These are phyloP conservation scores for Jordanella pulchra DNA, from an alignment of 2,797 vertebrate species.

Conservation along the genomic window DNA sequence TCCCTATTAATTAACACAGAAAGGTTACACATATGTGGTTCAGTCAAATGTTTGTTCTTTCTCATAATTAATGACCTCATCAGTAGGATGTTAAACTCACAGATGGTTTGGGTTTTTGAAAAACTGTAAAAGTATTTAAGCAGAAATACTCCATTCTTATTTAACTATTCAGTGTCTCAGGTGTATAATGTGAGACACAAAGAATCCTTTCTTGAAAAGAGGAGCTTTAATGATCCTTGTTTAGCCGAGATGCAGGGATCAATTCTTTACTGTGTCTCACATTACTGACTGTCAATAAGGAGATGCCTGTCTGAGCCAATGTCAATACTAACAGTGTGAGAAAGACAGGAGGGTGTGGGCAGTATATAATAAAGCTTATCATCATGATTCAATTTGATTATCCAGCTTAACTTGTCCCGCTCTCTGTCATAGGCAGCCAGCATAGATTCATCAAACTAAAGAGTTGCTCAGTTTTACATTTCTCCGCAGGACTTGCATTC, in stretches of 20 bases:
- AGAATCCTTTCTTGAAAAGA: slow-evolving; percentile 44
- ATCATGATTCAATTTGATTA: slow-evolving; percentile 4
- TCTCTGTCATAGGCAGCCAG: background rate
- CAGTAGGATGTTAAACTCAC: slow-evolving; percentile 12
- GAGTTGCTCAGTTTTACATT: background rate
- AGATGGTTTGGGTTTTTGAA: background rate
- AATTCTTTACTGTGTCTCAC: slow-evolving; percentile 61
- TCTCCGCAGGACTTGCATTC: background rate
- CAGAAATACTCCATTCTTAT: background rate
- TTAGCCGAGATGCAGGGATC: slow-evolving; percentile 64
- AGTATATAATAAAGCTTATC: slow-evolving; percentile 8
- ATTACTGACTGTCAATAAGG: slow-evolving; percentile 69
- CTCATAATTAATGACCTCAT: slow-evolving; percentile 27
- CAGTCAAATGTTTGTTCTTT: slow-evolving; percentile 59
- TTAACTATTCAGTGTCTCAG: slow-evolving; percentile 4
- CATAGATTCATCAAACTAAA: slow-evolving; percentile 1
- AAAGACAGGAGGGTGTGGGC: slow-evolving; percentile 9
- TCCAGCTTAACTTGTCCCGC: background rate
- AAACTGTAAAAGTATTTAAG: background rate
- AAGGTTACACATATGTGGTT: slow-evolving; percentile 50
- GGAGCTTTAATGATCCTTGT: slow-evolving; percentile 64
- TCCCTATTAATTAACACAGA: slow-evolving; percentile 53
- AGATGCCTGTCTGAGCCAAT: slow-evolving; percentile 57
- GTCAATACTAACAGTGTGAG: slow-evolving; percentile 55
- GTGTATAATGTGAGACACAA: slow-evolving; percentile 24